phyloP scores from a whole-genome alignment of 1,140 invertebrate genomes.

The Caenorhabditis elegans region WBcel235 BX284606.5:5430501-5431000 shows the following conservation, averaged over 20 bases:
- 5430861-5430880: neutral
- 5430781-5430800: slow-evolving; percentile 30
- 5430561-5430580: neutral
- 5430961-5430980: slow-evolving; percentile 71
- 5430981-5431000: slow-evolving; percentile 70
- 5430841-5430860: neutral
- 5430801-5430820: slow-evolving; percentile 21
- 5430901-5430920: neutral
- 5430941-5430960: slow-evolving; percentile 69
- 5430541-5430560: slow-evolving; percentile 11
- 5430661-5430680: neutral
- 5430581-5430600: neutral
- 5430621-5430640: slow-evolving; percentile 35
- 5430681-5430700: slow-evolving; percentile 19
- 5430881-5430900: neutral
- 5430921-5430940: slow-evolving; percentile 37
- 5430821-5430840: neutral
- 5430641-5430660: slow-evolving; percentile 27
- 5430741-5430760: neutral
- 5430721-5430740: no score
- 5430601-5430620: neutral
- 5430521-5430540: slow-evolving; percentile 20
- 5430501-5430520: neutral
- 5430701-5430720: slow-evolving; percentile 10
- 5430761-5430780: neutral